These are phyloP conservation scores for Chinchilla lanigera DNA, from an alignment of 2,113 vertebrate genomes.

Conservation along the genomic window DNA sequence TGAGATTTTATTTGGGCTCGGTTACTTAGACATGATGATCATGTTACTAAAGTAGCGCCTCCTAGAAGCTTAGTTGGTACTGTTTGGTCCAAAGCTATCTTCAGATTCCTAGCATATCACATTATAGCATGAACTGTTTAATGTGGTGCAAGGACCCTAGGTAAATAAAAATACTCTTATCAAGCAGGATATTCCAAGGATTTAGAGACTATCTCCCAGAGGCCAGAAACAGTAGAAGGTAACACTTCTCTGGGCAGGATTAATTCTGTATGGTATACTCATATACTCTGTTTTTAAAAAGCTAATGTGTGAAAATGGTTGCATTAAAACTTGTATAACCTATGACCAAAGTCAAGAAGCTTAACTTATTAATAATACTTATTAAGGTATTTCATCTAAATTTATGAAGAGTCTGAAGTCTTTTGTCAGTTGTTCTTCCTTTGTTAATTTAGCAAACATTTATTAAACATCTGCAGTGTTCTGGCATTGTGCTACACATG, in stretches of 20 bases:
- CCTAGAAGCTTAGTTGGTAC: background rate
- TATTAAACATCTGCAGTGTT: background rate
- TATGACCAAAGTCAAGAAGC: background rate
- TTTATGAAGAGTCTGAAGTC: background rate
- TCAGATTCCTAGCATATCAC: background rate
- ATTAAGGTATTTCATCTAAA: background rate
- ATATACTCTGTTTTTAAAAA: background rate
- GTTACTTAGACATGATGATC: background rate
- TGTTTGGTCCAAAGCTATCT: background rate
- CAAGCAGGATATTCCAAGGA: background rate
- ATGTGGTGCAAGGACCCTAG: background rate
- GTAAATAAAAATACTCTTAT: conserved; percentile 46
- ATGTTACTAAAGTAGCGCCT: background rate
- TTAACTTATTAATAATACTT: too few species aligned
- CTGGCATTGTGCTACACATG: background rate
- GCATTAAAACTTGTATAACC: background rate
- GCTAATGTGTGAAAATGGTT: background rate
- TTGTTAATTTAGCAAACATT: background rate
- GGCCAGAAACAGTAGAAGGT: background rate
- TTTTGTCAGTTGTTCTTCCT: background rate
- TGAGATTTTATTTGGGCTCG: background rate
- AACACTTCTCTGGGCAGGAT: background rate
- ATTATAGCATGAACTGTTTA: background rate
- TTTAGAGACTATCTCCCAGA: background rate
- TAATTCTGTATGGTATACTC: background rate